Evolutionary conservation across 2,888 invertebrate species (phyloP), one percentile per base, ranked within the genome.

Genomic region (Lacanobia oleracea): DNA sequence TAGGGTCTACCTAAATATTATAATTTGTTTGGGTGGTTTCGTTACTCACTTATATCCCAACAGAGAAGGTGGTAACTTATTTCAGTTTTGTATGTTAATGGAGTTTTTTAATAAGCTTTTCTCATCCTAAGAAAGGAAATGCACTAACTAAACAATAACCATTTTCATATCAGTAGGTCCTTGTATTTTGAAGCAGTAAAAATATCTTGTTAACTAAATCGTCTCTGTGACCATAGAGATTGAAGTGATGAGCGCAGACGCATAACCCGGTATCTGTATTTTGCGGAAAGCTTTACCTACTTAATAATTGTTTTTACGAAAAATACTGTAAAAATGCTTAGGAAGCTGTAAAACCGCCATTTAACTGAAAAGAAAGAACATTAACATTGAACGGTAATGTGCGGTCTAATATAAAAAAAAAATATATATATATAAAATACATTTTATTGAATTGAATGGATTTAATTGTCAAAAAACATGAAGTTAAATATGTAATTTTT

Each of bases 201-300:
- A 45, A 50, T 8, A 48, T 10, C 21, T 23, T 50, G 18, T 45
- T 56, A 50, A 33, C 6, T 6, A 23, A 45, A 71, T 40, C 7
- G 45, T 48, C 8, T 51, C 45, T 21, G 5, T 37, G 23, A 21
- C 18, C 10, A 16, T 18, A 57, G 8, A 61, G 16, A 75, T 37
- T 23, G 37, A 10, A 59, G 40, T 16, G 54, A 63, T 53, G 59
- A 82, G 57, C 9, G 53, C 10, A 61, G 40, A 40, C 16, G 51
- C 37, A 73, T 48, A 50, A 60, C 10, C 62, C 10, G 23, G 73
- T 67, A 73, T 59, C 23, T 59, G 54, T 43, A 23, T 51, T 51
- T 77, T 64, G 53, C 1, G 8, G 50, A 16, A 69, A 14, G 7
- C 12, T 23, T 23, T 56, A 7, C 18, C 7, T 43, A 8, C 10